Evolutionary conservation across 64 coral and sea anemone genomes (phyloP).

Genomic region (Dendrophyllia cribrosa): DNA sequence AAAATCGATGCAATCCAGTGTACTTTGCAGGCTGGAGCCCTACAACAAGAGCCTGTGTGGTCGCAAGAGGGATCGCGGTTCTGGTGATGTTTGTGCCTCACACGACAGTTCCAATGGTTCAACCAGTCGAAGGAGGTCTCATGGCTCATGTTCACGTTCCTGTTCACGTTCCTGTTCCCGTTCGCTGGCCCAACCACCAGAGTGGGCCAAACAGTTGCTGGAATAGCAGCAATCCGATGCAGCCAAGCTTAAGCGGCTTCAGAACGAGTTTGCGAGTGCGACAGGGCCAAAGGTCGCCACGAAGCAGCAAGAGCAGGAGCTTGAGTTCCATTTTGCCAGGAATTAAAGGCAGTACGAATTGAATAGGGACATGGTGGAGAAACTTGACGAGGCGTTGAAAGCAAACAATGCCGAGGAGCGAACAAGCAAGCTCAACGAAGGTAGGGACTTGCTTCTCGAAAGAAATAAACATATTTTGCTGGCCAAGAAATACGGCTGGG

Average conservation of each 20-base stretch:
- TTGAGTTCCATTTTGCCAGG: background rate
- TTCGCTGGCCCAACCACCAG: too few relatives aligned
- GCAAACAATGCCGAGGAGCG: background rate
- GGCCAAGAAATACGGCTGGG: background rate
- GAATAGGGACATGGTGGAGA: background rate
- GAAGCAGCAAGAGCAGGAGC: background rate
- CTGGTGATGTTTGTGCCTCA: background rate
- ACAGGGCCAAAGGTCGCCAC: background rate
- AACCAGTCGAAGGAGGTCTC: background rate
- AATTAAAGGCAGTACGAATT: constrained; percentile 9
- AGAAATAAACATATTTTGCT: background rate
- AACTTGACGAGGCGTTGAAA: background rate
- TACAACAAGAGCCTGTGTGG: background rate
- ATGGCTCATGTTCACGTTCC: too few relatives aligned
- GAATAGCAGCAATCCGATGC: background rate
- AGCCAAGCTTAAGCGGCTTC: background rate
- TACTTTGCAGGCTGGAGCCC: background rate
- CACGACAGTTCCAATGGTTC: background rate
- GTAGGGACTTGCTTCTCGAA: background rate
- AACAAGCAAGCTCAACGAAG: background rate
- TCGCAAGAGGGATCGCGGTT: background rate
- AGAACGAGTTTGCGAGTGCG: background rate
- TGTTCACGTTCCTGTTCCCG: too few relatives aligned
- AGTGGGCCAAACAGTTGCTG: background rate
- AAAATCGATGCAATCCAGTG: background rate